These are phyloP conservation scores for Emydocephalus ijimae DNA, from an alignment of 2,113 vertebrate genomes.

Conservation along the genomic window DNA sequence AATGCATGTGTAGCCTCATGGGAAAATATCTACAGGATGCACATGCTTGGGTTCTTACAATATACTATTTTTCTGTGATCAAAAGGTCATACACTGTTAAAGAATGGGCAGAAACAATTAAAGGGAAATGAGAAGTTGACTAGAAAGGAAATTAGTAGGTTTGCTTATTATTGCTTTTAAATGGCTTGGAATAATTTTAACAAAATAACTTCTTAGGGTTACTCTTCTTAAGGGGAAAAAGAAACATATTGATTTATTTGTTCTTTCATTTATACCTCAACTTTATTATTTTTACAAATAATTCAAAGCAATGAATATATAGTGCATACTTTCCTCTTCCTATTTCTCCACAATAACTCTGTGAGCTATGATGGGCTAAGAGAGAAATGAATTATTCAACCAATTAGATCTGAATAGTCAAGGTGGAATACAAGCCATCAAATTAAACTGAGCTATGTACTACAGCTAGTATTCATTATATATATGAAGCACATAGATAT, in stretches of 20 bases:
- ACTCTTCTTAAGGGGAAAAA: neutral
- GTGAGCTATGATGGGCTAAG: neutral
- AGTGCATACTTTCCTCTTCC: too few relatives aligned
- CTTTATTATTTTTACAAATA: too few relatives aligned
- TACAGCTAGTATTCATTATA: neutral
- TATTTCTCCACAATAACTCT: too few relatives aligned
- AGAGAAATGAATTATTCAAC: neutral
- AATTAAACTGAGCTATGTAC: neutral
- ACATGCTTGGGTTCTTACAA: neutral
- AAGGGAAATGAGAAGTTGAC: neutral
- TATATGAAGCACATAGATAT: neutral
- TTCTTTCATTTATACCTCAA: too few relatives aligned
- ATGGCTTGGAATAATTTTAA: neutral
- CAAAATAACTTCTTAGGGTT: neutral
- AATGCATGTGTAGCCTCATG: neutral
- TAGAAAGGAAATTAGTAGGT: neutral
- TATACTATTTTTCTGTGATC: neutral
- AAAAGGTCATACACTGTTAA: neutral
- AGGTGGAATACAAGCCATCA: neutral
- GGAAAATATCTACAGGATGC: neutral
- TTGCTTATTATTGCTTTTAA: neutral
- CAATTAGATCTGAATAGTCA: neutral
- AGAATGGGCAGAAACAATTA: neutral
- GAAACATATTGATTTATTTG: neutral
- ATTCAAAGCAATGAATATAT: too few relatives aligned